Base-by-base conservation (phyloP, 2,888 invertebrate genomes). In the Hipparchia sbordonii region DNA sequence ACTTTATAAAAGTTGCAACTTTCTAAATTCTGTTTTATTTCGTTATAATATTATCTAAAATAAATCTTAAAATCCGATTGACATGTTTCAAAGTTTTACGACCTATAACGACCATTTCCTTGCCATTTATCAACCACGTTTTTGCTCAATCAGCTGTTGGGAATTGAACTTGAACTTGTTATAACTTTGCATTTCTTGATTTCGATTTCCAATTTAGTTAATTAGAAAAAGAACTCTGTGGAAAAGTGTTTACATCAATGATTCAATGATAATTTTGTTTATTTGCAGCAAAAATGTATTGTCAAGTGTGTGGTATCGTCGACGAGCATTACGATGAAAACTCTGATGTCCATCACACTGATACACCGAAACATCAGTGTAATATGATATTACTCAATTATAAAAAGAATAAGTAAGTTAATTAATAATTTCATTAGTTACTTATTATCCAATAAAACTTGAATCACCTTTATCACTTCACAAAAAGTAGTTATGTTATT, bases 271-370 rank as follows among this genome's bases (percentile, higher is more conserved):
- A 52, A 52, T 10, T 62, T 12, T 1, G 6, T 61, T n/a, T 61
- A 13, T 48, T 48, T 72, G 12, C 65, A 74, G 72, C 69, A 54
- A 79, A 77, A 73, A 82, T 82, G 81, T 81, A 77, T 73, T 89
- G 89, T 79, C n/a, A 78, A 6, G 82, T 83, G n/a, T 89, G 89
- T 72, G 89, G 89, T 56, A 13, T 76, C 9, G 80, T 88, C 3
- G 87, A 87, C 70, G 84, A 85, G 1, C 68, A 81, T 57, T 88
- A 87, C 67, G 86, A 88, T 72, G 89, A 87, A 78, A 75, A 83
- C 68, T 72, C 82, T 6, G 68, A 74, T 10, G 73, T 79, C 7
- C 52, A 79, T 10, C 89, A 89, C 71, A 69, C 77, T 9, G 76
- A 70, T 13, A 82, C 85, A 4, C 77, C 80, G 1, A 89, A 87